Percentiles rank a stretch among this genome's conserved stretches.
Evolutionary conservation across 2,113 vertebrate species (phyloP).

Genomic region (Saccopteryx leptura): DNA sequence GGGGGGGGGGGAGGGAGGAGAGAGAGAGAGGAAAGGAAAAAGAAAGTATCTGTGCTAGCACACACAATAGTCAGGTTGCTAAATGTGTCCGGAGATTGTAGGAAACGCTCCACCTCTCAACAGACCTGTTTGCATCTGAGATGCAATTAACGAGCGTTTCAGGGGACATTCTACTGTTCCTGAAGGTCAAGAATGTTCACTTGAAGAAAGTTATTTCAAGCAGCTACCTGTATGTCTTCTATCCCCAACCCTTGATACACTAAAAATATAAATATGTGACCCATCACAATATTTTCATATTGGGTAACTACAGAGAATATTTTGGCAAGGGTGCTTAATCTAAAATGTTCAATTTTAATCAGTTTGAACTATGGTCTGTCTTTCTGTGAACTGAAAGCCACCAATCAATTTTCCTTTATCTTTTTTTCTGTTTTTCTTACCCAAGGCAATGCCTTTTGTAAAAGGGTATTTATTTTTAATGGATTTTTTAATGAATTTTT

Average conservation of each 20-base stretch:
- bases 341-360: slow-evolving; percentile 94
- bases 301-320: slow-evolving; percentile 92
- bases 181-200: slow-evolving; percentile 73
- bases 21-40: background rate
- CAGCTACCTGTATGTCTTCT: slow-evolving; percentile 53
- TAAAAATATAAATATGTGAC: slow-evolving; percentile 86
- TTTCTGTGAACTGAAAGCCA: slow-evolving; percentile 95
- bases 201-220: slow-evolving; percentile 75
- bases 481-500: slow-evolving; percentile 99
- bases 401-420: slow-evolving; percentile 96
- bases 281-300: slow-evolving; percentile 90
- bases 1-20: background rate
- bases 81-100: background rate
- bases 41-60: background rate
- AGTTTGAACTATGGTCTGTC: slow-evolving; percentile 95
- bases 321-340: slow-evolving; percentile 93
- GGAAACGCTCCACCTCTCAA: slow-evolving; percentile 53
- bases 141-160: slow-evolving; percentile 67
- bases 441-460: slow-evolving; percentile 99
- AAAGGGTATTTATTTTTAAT: slow-evolving; percentile 99
- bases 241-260: slow-evolving; percentile 62
- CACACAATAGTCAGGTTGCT: background rate
- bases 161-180: slow-evolving; percentile 55
- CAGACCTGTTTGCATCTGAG: background rate
- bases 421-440: slow-evolving; percentile 93